Evolutionary conservation across 2,888 invertebrate species (phyloP).

Genomic region (Neoaliturus tenellus): DNA sequence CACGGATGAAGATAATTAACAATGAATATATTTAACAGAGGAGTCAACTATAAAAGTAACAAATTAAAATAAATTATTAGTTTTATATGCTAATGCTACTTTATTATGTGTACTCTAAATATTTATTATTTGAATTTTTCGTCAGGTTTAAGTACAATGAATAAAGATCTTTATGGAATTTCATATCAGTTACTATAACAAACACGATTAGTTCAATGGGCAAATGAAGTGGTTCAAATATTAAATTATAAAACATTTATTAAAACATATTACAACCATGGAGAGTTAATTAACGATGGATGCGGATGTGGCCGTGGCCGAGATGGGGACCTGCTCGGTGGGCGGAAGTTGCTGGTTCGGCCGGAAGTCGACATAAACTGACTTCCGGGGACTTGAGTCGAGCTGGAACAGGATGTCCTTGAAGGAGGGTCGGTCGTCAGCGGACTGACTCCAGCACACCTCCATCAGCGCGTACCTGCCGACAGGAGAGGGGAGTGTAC

Average conservation of each 20-base stretch:
- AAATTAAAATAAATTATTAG: too few species aligned
- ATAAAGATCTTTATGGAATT: too few species aligned
- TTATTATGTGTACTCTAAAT: too few species aligned
- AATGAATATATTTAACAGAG: too few species aligned
- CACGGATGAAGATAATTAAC: too few species aligned
- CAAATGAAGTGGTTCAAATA: too few species aligned
- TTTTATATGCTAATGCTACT: too few species aligned
- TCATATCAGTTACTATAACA: too few species aligned
- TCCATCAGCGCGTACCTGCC: slow-evolving; percentile 46
- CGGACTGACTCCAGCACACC: slow-evolving; percentile 38
- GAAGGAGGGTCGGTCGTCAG: slow-evolving; percentile 49
- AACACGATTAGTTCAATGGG: too few species aligned
- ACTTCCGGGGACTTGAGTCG: slow-evolving; percentile 41
- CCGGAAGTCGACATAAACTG: slow-evolving; percentile 49
- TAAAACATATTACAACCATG: neutral
- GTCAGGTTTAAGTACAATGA: too few species aligned
- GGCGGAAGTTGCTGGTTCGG: slow-evolving; percentile 44
- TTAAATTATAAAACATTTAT: neutral
- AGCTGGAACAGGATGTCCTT: slow-evolving; percentile 34
- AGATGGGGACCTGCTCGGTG: neutral
- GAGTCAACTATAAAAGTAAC: too few species aligned
- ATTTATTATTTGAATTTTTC: too few species aligned
- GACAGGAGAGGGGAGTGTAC: neutral
- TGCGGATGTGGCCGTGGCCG: neutral
- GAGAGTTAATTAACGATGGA: neutral